phyloP scores from a whole-genome alignment of 2,797 vertebrate species.

The Enteromius mattozi region DNA sequence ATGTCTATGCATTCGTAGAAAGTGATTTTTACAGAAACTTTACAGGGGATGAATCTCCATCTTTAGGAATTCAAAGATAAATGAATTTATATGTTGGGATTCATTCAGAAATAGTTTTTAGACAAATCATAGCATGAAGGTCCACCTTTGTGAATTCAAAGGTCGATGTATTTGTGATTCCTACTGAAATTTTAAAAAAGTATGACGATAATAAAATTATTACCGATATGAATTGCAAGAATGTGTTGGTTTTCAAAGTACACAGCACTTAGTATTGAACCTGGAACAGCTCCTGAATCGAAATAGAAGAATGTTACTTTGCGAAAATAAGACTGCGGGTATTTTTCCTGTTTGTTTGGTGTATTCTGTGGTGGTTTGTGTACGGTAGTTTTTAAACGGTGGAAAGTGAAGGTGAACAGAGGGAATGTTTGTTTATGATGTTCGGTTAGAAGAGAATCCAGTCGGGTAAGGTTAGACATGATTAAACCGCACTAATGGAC shows the following conservation, averaged over 20 bases:
- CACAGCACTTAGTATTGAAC: not conserved
- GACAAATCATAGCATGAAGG: not conserved
- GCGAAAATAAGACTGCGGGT: conserved; percentile 1
- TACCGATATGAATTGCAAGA: not conserved
- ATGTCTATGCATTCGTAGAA: not conserved
- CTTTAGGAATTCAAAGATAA: not conserved
- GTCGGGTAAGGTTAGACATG: conserved; percentile 31
- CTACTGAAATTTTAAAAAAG: not conserved
- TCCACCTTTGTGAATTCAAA: not conserved
- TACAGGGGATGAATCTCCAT: not conserved
- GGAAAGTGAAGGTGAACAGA: conserved; percentile 62
- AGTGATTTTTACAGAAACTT: not conserved
- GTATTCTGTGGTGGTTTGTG: conserved; percentile 67
- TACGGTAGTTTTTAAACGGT: conserved; percentile 59
- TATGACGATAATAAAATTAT: not conserved
- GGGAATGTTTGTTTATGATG: conserved; percentile 46
- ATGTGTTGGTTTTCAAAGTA: not conserved
- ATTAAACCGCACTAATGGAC: conserved; percentile 42
- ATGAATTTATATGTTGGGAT: not conserved
- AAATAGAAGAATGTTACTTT: conserved; percentile 21
- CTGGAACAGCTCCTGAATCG: conserved; percentile 30
- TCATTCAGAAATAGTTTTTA: not conserved
- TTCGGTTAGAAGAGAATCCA: conserved; percentile 46
- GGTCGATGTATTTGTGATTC: not conserved
- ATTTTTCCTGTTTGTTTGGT: conserved; percentile 39